These are phyloP conservation scores for Andrena hattorfiana DNA, from an alignment of 2,888 invertebrate genomes.

Conservation along the genomic window DNA sequence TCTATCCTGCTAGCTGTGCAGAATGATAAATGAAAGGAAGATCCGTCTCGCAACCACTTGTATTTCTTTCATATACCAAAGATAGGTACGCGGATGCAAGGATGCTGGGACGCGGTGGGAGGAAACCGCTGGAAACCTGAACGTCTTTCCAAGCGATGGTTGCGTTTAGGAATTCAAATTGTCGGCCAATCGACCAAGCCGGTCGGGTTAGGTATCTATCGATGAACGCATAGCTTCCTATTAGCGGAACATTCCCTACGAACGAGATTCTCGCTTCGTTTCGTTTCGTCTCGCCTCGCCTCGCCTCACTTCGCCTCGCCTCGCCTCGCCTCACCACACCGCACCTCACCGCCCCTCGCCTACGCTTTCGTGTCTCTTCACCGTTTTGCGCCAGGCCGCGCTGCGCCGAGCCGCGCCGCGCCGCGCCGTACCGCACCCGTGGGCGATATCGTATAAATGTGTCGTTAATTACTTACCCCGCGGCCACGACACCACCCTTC, in stretches of 20 bases:
- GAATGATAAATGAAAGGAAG: background rate
- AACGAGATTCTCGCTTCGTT: constrained; percentile 74
- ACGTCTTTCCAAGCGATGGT: constrained; percentile 8
- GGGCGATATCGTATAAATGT: constrained; percentile 84
- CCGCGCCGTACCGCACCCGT: constrained; percentile 65
- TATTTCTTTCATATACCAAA: background rate
- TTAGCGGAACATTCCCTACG: constrained; percentile 80
- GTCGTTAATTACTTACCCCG: constrained; percentile 84
- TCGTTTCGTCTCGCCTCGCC: constrained; percentile 58
- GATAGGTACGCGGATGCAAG: background rate
- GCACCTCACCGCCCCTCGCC: constrained; percentile 1
- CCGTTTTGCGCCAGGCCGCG: constrained; percentile 57
- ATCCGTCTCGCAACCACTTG: background rate
- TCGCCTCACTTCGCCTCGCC: constrained; percentile 40
- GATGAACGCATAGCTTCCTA: constrained; percentile 81
- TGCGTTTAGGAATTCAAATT: constrained; percentile 16
- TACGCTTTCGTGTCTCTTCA: constrained; percentile 19
- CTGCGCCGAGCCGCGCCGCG: constrained; percentile 21
- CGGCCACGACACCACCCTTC: constrained; percentile 77
- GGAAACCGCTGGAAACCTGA: background rate
- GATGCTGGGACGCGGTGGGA: background rate
- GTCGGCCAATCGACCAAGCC: constrained; percentile 26
- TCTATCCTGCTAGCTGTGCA: background rate
- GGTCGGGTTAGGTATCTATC: constrained; percentile 79
- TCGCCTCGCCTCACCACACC: background rate